Conservation (phyloP, 2,888 invertebrate species). For the Pristionchus arcanus region DNA sequence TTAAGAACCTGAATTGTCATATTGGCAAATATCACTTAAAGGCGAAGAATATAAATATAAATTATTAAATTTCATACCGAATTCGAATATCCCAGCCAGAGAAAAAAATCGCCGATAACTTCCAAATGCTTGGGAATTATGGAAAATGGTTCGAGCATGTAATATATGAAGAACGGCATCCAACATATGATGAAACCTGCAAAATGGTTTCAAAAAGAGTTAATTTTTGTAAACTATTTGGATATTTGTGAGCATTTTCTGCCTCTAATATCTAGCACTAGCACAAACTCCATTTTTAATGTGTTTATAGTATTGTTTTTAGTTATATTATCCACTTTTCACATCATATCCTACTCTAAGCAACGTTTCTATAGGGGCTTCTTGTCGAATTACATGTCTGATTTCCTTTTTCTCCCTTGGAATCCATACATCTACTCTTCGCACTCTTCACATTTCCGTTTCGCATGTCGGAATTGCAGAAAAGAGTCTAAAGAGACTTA, state of each 20-base stretch:
- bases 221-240: too few relatives aligned
- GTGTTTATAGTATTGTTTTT: not conserved
- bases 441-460: slow-evolving; percentile 17
- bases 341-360: not conserved
- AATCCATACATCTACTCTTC: not conserved
- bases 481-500: not conserved
- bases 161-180: slow-evolving; percentile 80
- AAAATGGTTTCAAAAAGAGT: not conserved
- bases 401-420: not conserved
- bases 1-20: slow-evolving; percentile 78
- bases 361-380: not conserved
- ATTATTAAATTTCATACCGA: slow-evolving; percentile 66
- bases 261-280: too few relatives aligned
- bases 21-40: not conserved
- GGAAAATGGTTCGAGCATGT: slow-evolving; percentile 78
- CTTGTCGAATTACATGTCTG: not conserved
- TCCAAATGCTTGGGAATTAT: slow-evolving; percentile 13
- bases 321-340: not conserved
- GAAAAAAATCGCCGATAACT: slow-evolving; percentile 77
- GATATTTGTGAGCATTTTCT: too few relatives aligned
- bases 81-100: slow-evolving; percentile 80
- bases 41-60: not conserved
- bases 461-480: slow-evolving; percentile 20
- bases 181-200: slow-evolving; percentile 80
- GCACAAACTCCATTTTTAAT: not conserved